phyloP scores from a whole-genome alignment of 2,797 vertebrate genomes.

The Acanthurus tractus region DNA sequence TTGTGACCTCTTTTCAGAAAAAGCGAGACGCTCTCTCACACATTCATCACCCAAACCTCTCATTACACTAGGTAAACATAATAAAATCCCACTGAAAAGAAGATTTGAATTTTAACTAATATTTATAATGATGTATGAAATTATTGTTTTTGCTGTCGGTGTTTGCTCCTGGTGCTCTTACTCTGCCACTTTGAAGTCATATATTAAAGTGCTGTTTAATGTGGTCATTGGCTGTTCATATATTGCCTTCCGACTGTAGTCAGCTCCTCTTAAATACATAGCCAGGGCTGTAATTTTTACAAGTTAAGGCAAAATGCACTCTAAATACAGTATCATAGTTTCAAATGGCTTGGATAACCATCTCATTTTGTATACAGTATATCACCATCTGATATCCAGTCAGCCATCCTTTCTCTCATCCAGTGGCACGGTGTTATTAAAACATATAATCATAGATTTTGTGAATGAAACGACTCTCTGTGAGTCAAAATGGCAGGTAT shows the following conservation, averaged over 20 bases:
- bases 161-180: constrained; percentile 75
- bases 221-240: constrained; percentile 84
- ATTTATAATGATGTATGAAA: constrained; percentile 86
- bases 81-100: constrained; percentile 75
- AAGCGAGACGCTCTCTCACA: constrained; percentile 38
- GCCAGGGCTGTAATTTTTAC: constrained; percentile 88
- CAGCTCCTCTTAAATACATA: constrained; percentile 85
- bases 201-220: constrained; percentile 88
- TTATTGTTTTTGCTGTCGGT: constrained; percentile 85
- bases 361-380: constrained; percentile 77
- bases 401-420: constrained; percentile 71
- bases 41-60: constrained; percentile 67
- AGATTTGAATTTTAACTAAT: constrained; percentile 82
- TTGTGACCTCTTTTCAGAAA: not conserved
- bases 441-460: constrained; percentile 84
- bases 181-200: constrained; percentile 85
- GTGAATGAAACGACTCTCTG: constrained; percentile 77
- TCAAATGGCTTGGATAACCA: constrained; percentile 81
- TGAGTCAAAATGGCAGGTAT: constrained; percentile 77
- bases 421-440: constrained; percentile 82
- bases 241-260: constrained; percentile 80
- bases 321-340: constrained; percentile 89
- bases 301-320: constrained; percentile 88
- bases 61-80: constrained; percentile 73
- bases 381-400: constrained; percentile 79